Percentiles rank a stretch among this genome's conserved stretches.
These are phyloP conservation scores for Hydrochoerus hydrochaeris DNA, from an alignment of 2,113 vertebrate genomes.

Conservation along the genomic window DNA sequence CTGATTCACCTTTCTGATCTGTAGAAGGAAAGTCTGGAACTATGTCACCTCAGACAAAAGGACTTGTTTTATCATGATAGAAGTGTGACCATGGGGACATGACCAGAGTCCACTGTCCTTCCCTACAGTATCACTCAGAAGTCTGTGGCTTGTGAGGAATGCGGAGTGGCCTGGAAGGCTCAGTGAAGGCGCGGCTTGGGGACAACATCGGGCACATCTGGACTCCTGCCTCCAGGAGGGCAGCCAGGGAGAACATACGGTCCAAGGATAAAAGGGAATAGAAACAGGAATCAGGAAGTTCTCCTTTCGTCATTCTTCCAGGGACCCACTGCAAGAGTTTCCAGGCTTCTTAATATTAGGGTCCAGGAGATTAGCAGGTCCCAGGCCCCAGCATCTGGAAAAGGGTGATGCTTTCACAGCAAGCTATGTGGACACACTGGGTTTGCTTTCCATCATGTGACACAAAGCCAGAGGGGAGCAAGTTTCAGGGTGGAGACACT, in stretches of 20 bases:
- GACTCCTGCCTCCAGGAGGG: neutral
- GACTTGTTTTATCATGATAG: neutral
- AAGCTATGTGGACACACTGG: neutral
- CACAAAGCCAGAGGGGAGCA: neutral
- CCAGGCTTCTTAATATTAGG: neutral
- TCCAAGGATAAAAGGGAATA: neutral
- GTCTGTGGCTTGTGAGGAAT: neutral
- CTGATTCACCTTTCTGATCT: neutral
- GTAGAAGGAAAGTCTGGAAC: neutral
- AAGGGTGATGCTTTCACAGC: neutral
- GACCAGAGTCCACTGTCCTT: neutral
- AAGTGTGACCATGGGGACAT: neutral
- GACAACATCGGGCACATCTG: neutral
- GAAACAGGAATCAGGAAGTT: neutral
- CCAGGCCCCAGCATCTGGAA: neutral
- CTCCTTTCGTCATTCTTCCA: neutral
- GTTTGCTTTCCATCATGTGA: neutral
- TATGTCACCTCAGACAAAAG: neutral
- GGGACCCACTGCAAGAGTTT: neutral
- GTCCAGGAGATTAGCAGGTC: neutral
- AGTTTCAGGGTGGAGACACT: neutral
- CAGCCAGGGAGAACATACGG: neutral
- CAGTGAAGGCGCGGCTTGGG: neutral
- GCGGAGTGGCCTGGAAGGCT: neutral
- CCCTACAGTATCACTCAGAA: neutral